phyloP scores from a whole-genome alignment of 2,113 vertebrate genomes.

The Crotalus helleri region DNA sequence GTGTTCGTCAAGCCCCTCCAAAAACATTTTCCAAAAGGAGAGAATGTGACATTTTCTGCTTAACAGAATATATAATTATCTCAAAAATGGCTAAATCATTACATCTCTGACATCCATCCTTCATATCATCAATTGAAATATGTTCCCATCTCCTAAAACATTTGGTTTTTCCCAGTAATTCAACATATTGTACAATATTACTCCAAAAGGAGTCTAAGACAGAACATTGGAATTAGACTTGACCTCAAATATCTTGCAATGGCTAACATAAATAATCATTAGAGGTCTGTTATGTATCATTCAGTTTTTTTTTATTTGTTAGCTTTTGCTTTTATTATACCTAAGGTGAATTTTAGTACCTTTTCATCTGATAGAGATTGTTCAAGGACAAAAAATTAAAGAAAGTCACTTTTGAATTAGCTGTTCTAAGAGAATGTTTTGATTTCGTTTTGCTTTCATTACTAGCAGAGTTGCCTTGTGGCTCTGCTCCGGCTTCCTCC shows the following conservation, averaged over 20 bases:
- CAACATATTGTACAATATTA: neutral
- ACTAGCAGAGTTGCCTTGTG: neutral
- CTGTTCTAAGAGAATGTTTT: conserved; percentile 1
- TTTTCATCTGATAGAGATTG: conserved; percentile 19
- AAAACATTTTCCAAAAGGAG: neutral
- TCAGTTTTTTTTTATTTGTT: neutral
- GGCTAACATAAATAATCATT: neutral
- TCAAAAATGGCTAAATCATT: neutral
- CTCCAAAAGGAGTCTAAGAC: neutral
- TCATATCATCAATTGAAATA: neutral
- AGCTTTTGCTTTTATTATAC: neutral
- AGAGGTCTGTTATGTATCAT: neutral
- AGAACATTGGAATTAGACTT: neutral
- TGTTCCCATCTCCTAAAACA: neutral
- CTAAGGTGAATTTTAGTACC: neutral
- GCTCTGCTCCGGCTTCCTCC: neutral
- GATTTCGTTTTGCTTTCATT: conserved; percentile 12
- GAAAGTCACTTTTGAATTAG: neutral
- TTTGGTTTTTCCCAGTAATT: neutral
- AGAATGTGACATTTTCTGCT: neutral
- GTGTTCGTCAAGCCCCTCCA: neutral
- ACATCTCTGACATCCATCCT: neutral
- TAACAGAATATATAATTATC: neutral
- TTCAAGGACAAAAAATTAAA: neutral
- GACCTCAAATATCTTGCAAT: neutral